Evolutionary conservation across 2,888 invertebrate genomes (phyloP).

Genomic region (Phyllotreta striolata): DNA sequence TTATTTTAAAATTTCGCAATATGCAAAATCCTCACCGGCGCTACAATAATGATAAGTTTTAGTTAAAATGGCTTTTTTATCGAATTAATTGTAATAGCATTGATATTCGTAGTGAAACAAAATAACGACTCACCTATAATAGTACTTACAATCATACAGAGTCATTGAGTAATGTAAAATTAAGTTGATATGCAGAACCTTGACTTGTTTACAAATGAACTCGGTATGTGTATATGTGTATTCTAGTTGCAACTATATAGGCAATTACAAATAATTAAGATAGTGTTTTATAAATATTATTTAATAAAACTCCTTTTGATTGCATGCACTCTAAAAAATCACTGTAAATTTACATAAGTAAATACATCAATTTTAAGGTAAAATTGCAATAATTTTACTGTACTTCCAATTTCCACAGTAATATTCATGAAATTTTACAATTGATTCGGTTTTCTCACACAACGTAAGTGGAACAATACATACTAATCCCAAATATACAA

Average conservation of each 20-base stretch:
- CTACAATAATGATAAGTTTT: constrained; percentile 15
- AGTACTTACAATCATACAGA: constrained; percentile 19
- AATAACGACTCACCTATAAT: constrained; percentile 22
- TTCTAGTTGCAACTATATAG: constrained; percentile 14
- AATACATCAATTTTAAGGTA: too few relatives aligned
- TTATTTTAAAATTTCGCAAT: constrained; percentile 25
- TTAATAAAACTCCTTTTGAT: background rate
- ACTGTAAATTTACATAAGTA: too few relatives aligned
- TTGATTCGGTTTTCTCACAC: too few relatives aligned
- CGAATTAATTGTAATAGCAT: constrained; percentile 31
- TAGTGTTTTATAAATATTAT: constrained; percentile 22
- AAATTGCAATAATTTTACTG: too few relatives aligned
- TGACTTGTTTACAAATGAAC: constrained; percentile 45
- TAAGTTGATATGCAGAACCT: constrained; percentile 43
- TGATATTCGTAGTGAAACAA: constrained; percentile 29
- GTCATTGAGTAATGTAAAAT: constrained; percentile 33
- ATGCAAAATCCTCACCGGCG: constrained; percentile 16
- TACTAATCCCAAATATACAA: too few relatives aligned
- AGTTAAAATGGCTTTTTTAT: constrained; percentile 29
- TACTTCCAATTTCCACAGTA: too few relatives aligned
- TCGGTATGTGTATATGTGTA: constrained; percentile 31
- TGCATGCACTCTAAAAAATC: too few relatives aligned
- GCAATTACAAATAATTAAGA: constrained; percentile 18
- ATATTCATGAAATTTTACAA: too few relatives aligned
- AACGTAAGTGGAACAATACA: too few relatives aligned